Evolutionary conservation across 2,797 vertebrate species (phyloP).

Genomic region (Sphenopsis melanotis): DNA sequence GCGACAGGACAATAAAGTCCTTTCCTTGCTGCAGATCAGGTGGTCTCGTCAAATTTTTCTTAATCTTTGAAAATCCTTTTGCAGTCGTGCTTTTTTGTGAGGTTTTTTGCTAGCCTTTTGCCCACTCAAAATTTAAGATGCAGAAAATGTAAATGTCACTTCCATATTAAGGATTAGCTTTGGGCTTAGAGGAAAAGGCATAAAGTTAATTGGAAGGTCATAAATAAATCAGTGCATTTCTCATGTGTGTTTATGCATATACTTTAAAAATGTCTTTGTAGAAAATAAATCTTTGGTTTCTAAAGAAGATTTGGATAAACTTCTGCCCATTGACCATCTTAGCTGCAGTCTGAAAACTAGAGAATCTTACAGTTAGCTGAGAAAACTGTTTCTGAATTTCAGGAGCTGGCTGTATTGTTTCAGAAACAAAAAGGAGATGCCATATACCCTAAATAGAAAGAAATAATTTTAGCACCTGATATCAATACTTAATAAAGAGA

Average conservation of each 20-base stretch:
- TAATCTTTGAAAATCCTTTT: not conserved
- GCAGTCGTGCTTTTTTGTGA: not conserved
- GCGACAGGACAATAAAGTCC: not conserved
- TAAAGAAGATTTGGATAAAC: not conserved
- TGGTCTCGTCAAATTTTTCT: not conserved
- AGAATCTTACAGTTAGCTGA: not conserved
- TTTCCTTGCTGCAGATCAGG: not conserved
- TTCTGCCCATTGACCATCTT: not conserved
- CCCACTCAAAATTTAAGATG: not conserved
- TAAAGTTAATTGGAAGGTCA: constrained; percentile 23
- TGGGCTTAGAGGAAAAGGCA: not conserved
- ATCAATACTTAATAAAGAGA: not conserved
- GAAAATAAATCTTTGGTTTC: not conserved
- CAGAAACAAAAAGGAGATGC: not conserved
- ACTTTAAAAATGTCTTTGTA: not conserved
- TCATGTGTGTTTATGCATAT: not conserved
- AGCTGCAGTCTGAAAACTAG: not conserved
- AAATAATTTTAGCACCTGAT: not conserved
- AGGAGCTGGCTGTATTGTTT: not conserved
- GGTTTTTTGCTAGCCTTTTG: not conserved
- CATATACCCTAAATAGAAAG: not conserved
- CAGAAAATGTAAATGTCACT: constrained; percentile 20
- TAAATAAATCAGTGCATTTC: not conserved
- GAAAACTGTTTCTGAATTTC: not conserved
- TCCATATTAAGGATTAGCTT: constrained; percentile 13